Evolutionary conservation across 1,140 invertebrate species (phyloP).

Genomic region (Cecropterus lyciades): DNA sequence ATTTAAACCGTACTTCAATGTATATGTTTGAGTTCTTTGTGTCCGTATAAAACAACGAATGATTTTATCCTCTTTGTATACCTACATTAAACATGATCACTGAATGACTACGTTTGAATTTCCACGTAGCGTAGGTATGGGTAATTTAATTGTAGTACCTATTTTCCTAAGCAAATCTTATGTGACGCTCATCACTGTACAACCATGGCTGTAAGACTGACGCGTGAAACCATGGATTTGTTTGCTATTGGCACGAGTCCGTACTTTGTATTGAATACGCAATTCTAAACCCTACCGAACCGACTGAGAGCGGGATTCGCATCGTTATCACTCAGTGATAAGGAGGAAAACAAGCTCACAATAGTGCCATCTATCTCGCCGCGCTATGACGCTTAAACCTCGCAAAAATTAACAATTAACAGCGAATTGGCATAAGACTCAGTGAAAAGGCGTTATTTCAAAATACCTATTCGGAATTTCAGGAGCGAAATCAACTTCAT

Average conservation of each 20-base stretch:
- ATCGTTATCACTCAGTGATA: slow-evolving; percentile 75
- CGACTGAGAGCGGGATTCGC: slow-evolving; percentile 45
- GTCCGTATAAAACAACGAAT: slow-evolving; percentile 14
- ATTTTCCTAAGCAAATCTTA: background rate
- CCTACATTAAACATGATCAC: slow-evolving; percentile 7
- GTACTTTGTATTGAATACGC: slow-evolving; percentile 28
- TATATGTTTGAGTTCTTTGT: too few relatives aligned
- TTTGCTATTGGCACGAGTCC: slow-evolving; percentile 50
- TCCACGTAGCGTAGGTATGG: slow-evolving; percentile 5
- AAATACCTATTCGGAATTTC: slow-evolving; percentile 83
- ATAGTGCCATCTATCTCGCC: slow-evolving; percentile 33
- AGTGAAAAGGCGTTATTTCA: slow-evolving; percentile 78
- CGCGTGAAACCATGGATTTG: slow-evolving; percentile 63
- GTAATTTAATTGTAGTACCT: background rate
- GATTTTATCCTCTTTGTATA: slow-evolving; percentile 14
- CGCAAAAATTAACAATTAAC: slow-evolving; percentile 50
- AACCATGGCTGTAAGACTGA: slow-evolving; percentile 55
- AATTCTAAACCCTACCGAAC: slow-evolving; percentile 49
- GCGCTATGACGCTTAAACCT: slow-evolving; percentile 34
- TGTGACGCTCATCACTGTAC: slow-evolving; percentile 17
- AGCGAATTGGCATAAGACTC: slow-evolving; percentile 45
- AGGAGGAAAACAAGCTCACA: slow-evolving; percentile 44
- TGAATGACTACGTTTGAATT: too few relatives aligned
- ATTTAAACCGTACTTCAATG: slow-evolving; percentile 13
- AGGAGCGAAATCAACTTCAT: slow-evolving; percentile 84